A percentile compares a stretch with the other conserved stretches of the same genome.
These are phyloP conservation scores for Synergus laeviventris DNA, from an alignment of 2,888 invertebrate species.

Conservation along the genomic window DNA sequence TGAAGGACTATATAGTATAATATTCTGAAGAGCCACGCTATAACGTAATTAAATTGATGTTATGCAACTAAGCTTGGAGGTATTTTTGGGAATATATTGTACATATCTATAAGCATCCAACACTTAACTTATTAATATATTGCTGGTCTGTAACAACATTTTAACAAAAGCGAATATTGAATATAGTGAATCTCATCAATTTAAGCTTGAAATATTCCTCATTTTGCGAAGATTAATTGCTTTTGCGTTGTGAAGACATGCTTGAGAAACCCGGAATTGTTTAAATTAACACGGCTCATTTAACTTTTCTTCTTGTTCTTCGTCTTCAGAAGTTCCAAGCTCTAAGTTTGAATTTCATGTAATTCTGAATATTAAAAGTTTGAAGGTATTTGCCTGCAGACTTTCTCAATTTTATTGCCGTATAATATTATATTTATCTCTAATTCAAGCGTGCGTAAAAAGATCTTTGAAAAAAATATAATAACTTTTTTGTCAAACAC, in stretches of 20 bases:
- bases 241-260: conserved; percentile 14
- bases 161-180: neutral
- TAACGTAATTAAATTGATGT: conserved; percentile 11
- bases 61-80: conserved; percentile 5
- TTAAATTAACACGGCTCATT: conserved; percentile 35
- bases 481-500: neutral
- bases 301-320: conserved; percentile 31
- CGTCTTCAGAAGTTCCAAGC: neutral
- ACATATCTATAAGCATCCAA: conserved; percentile 8
- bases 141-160: conserved; percentile 7
- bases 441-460: neutral
- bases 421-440: neutral
- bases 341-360: neutral
- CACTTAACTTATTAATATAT: conserved; percentile 34
- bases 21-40: neutral
- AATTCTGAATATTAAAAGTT: neutral
- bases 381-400: neutral
- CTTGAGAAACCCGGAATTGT: conserved; percentile 26
- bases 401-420: neutral
- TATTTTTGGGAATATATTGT: conserved; percentile 9
- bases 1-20: conserved; percentile 19
- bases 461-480: neutral
- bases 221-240: conserved; percentile 26
- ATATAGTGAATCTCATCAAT: conserved; percentile 37
- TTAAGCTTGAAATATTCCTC: conserved; percentile 39